Evolutionary conservation across 37 sponge, comb jelly and placozoan genomes (phyloP), one percentile per base, ranked within the genome.

Genomic region (Haliclona indistincta): DNA sequence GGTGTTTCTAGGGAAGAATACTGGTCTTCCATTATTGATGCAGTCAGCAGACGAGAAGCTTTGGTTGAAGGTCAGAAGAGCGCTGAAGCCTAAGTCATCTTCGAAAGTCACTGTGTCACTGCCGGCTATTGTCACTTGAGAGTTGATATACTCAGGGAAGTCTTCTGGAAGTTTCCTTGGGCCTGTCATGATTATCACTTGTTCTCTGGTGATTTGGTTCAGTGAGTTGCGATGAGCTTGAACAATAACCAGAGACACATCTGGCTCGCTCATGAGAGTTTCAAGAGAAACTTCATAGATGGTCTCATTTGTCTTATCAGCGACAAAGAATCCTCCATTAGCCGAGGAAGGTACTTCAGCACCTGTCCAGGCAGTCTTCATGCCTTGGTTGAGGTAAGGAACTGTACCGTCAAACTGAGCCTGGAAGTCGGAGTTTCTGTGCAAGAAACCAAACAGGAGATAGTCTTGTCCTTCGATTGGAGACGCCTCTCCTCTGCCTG

Each of bases 1-100:
- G 1, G 43, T 65, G 7, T 40, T 54, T 0, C 43, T 20, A 6
- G 86, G 86, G 43, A 73, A 63, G 41, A 85, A 86, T 3, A 54
- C 60, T 41, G 91, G 83, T 56, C 37, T 44, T 15, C 54, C 47
- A 22, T 72, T 54, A 32, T 85, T 90, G 73, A 85, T 81, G 43
- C 91, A 90, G 41, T 67, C 56, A 26, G 56, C 63, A 28, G 86
- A 75, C 8, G 91, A 39, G 68, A 90, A 67, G 7, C 47, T 71
- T 49, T 78, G 74, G 38, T 75, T 64, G 60, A 81, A 67, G 0
- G 35, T 43, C 2, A 38, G 1, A 25, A 90, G 37, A 22, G 91
- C 82, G 33, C 43, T 64, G 54, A 89, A 83, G 26, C 85, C 91
- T 30, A 81, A 54, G 13, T 70, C 38, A 40, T 33, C 67, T 13